Base-by-base conservation (phyloP, 2,888 invertebrate species). In the Tachina fera region DNA sequence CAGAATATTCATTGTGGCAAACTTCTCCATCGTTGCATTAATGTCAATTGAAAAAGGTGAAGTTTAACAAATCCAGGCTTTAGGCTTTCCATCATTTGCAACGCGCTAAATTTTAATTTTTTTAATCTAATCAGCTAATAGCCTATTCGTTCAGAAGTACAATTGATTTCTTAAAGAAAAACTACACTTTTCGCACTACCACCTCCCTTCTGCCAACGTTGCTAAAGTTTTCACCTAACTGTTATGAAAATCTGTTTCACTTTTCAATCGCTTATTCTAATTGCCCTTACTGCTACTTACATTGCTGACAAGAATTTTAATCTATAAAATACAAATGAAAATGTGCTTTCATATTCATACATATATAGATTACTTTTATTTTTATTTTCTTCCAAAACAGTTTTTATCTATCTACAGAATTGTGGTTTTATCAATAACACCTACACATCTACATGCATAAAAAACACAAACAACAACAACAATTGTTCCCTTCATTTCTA, bases 281-380 rank as follows among this genome's bases (percentile, higher is more conserved):
- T 63, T 81, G 71, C 14, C 51, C 67, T 11, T 68, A 14, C 49
- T 75, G 22, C 53, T 68, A 65, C 43, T 70, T 63, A 53, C 78
- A 53, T 72, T 61, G 87, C 80, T 86, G 82, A 91, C 91, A 92
- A 90, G 91, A 91, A 91, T 91, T 91, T 91, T 91, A 91, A 91
- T 92, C 92, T 92, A 91, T 91, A 91, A 91, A 92, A 91, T 91
- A 92, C 92, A 91, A 92, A 91, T 91, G 91, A 91, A 91, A 89
- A 91, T 89, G 91, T 91, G 90, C 90, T 90, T 88, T 31, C 31
- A 31, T 31, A 31, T 31, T 13, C 1, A 3, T 22, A 22, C 3
- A 22, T 22, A 3, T 68, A 83, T 72, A 78, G 74, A 83, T 87
- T 86, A 86, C 82, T 6, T 14, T 22, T 51, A 9, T 22, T 51